Conservation (phyloP, 2,888 invertebrate species). For the Agrypnus murinus region DNA sequence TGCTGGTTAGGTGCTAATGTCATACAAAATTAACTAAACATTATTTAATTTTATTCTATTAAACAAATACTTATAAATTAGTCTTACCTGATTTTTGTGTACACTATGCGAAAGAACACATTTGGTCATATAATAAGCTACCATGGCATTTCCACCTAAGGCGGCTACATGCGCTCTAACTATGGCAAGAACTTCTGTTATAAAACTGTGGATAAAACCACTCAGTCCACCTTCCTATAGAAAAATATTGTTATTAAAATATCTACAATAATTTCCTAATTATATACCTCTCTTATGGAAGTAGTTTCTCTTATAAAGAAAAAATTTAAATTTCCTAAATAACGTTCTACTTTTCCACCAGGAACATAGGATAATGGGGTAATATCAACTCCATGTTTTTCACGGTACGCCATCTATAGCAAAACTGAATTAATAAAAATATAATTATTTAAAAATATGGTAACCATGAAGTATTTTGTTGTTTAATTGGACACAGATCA, state of each 20-base stretch:
- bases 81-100: conserved; percentile 95
- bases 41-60: too few relatives aligned
- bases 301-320: conserved; percentile 97
- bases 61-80: conserved; percentile 10
- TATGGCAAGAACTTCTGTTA: conserved; percentile 94
- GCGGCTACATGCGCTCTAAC: conserved; percentile 95
- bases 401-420: conserved; percentile 31
- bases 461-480: too few relatives aligned
- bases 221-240: conserved; percentile 90
- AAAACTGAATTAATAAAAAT: not conserved
- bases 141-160: conserved; percentile 95
- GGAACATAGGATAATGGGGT: conserved; percentile 88
- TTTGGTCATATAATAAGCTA: conserved; percentile 94
- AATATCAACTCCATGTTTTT: conserved; percentile 81
- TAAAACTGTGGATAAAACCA: conserved; percentile 95
- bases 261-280: conserved; percentile 18
- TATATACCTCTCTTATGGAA: conserved; percentile 84
- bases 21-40: too few relatives aligned
- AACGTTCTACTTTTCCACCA: conserved; percentile 84
- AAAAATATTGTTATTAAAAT: not conserved
- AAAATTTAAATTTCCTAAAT: conserved; percentile 93
- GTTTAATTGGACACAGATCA: too few relatives aligned
- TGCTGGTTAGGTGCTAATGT: too few relatives aligned
- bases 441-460: not conserved
- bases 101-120: conserved; percentile 93